Conservation (phyloP, 2,113 vertebrate species). For the Ceratotherium simum region DNA sequence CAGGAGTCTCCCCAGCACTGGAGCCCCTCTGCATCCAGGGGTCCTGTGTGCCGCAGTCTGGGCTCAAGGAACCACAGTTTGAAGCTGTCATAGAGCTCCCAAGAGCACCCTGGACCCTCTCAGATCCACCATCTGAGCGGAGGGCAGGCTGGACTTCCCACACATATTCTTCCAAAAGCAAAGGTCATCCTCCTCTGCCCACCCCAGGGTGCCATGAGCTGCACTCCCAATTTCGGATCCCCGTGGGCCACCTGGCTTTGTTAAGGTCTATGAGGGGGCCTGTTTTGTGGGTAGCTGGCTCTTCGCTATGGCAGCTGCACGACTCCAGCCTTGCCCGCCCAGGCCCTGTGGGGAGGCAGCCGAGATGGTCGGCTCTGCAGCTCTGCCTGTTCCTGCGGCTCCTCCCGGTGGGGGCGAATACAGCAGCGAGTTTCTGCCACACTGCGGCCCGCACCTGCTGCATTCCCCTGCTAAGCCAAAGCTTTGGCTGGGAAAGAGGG, state of each 20-base stretch:
- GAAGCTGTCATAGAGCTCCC: not conserved
- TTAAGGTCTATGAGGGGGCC: not conserved
- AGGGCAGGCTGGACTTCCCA: not conserved
- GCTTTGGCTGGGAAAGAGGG: constrained; percentile 1
- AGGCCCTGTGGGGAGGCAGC: not conserved
- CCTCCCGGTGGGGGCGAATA: not conserved
- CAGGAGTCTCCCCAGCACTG: not conserved
- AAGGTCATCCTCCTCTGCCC: not conserved
- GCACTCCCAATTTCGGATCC: not conserved
- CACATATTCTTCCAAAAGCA: not conserved
- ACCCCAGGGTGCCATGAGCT: not conserved
- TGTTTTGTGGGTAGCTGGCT: not conserved
- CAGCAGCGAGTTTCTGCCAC: constrained; percentile 49
- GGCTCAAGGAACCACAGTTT: not conserved
- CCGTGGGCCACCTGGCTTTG: not conserved
- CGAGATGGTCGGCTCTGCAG: not conserved
- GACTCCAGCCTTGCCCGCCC: not conserved
- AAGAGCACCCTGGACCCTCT: not conserved
- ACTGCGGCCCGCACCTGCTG: constrained; percentile 64
- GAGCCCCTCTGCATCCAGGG: not conserved
- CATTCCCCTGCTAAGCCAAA: not conserved
- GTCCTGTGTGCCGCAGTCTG: not conserved
- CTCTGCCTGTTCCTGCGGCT: constrained; percentile 35
- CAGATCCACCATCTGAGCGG: not conserved
- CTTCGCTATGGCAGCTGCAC: not conserved